Percentiles rank a stretch among this genome's conserved stretches.
These are phyloP conservation scores for Coracias cyanogaster DNA, from an alignment of 2,797 vertebrate species.

Conservation along the genomic window DNA sequence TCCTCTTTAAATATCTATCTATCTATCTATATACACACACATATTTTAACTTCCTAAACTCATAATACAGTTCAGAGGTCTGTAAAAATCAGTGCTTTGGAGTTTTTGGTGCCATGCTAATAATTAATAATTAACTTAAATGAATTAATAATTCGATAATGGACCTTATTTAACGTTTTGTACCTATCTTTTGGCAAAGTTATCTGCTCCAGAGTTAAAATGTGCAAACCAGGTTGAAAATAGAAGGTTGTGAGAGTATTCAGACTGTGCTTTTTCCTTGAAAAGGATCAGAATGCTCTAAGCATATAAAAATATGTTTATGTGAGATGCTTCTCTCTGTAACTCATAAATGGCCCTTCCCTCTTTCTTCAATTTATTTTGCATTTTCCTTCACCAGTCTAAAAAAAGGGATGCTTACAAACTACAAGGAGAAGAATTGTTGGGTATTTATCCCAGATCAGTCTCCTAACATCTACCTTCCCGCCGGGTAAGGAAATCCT, in stretches of 20 bases:
- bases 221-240: neutral
- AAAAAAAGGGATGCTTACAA: neutral
- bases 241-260: neutral
- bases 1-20: neutral
- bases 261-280: neutral
- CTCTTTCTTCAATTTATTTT: neutral
- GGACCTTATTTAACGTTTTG: neutral
- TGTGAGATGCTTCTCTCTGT: neutral
- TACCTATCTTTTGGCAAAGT: neutral
- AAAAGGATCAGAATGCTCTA: neutral
- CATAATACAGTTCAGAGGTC: neutral
- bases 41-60: accelerated
- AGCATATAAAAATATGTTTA: neutral
- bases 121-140: neutral
- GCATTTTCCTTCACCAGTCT: neutral
- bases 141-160: too few species aligned
- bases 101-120: neutral
- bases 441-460: neutral
- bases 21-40: too few species aligned
- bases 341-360: neutral
- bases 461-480: neutral
- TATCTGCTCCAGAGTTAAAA: neutral
- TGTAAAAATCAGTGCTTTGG: neutral
- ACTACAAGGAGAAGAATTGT: neutral
- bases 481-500: neutral